Base-by-base conservation (phyloP, 2,888 invertebrate species). In the Cryptophagus acutangulus region DNA sequence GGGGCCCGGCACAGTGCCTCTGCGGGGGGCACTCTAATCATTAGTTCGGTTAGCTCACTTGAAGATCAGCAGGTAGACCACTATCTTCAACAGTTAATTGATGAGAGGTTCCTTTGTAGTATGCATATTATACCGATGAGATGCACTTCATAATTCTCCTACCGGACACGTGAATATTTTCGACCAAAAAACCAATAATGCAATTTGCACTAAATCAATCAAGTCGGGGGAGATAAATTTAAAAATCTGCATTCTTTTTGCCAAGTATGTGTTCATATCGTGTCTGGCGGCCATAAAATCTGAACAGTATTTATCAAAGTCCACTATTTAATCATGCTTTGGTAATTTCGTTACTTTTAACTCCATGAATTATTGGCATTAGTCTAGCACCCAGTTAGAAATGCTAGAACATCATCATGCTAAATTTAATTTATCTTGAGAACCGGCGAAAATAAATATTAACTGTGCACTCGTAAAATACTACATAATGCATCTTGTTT, bases 291-390 rank as follows among this genome's bases (percentile, higher is more conserved):
- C 61, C 49, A 64, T 65, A 63, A 65, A 65, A 62, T 59, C 54
- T 55, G 55, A 54, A 54, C 54, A 56, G 47, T 60, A 62, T 65
- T 65, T 61, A 65, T 65, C 65, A 63, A 61, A 57, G 63, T 63
- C 63, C 46, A 51, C 57, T 59, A 62, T 65, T 63, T 65, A 63
- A 63, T 65, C 62, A 63, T 63, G 61, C 55, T 57, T 58, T 55
- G 52, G 59, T 63, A 62, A 62, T 63, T 62, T 62, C 59, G 54
- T 59, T 59, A 59, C 55, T 51, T 55, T 52, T 52, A 51, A 48
- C 51, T 49, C 45, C 41, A 46, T 49, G 49, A 46, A 43, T 33
- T 51, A 51, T 46, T 25, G 36, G 26, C 17, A n/a, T 18, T 37
- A 38, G 30, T 36, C 38, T 39, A 25, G 40, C 24, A 20, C 24